Evolutionary conservation across 2,888 invertebrate species (phyloP).

Genomic region (Cactoblastis cactorum): DNA sequence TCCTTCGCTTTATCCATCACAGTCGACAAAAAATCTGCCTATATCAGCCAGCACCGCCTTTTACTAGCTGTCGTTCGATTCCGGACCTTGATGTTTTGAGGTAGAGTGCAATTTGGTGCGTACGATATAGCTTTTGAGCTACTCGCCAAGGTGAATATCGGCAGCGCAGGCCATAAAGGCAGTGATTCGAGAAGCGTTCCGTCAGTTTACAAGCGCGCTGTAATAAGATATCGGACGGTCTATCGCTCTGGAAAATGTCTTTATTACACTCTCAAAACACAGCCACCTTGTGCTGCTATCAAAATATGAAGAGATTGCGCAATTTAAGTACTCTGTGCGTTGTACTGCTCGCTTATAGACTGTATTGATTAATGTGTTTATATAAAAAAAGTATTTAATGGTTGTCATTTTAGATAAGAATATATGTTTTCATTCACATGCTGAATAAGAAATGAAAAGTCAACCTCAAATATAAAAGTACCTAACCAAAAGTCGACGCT

Average conservation of each 20-base stretch:
- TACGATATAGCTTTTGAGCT: constrained; percentile 27
- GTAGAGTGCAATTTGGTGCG: constrained; percentile 32
- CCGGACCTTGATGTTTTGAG: constrained; percentile 21
- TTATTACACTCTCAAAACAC: constrained; percentile 48
- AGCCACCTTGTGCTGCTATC: constrained; percentile 22
- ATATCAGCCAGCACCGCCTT: constrained; percentile 43
- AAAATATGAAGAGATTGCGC: constrained; percentile 23
- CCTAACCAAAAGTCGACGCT: too few relatives aligned
- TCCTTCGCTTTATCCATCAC: constrained; percentile 53
- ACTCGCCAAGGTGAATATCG: constrained; percentile 58
- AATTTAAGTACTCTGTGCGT: constrained; percentile 22
- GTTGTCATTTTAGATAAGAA: too few relatives aligned
- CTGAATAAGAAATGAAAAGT: too few relatives aligned
- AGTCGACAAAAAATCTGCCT: constrained; percentile 62
- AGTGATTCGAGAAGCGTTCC: constrained; percentile 62
- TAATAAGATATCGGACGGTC: constrained; percentile 68
- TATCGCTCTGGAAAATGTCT: constrained; percentile 59
- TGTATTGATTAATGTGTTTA: too few relatives aligned
- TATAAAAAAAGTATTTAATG: too few relatives aligned
- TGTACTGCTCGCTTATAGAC: too few relatives aligned
- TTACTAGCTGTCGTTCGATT: constrained; percentile 20
- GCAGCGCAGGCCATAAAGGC: constrained; percentile 56
- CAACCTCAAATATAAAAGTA: too few relatives aligned
- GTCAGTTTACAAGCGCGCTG: constrained; percentile 62
- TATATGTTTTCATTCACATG: too few relatives aligned